Base-by-base conservation (phyloP, 2,113 vertebrate genomes). In the Reinhardtius hippoglossoides region DNA sequence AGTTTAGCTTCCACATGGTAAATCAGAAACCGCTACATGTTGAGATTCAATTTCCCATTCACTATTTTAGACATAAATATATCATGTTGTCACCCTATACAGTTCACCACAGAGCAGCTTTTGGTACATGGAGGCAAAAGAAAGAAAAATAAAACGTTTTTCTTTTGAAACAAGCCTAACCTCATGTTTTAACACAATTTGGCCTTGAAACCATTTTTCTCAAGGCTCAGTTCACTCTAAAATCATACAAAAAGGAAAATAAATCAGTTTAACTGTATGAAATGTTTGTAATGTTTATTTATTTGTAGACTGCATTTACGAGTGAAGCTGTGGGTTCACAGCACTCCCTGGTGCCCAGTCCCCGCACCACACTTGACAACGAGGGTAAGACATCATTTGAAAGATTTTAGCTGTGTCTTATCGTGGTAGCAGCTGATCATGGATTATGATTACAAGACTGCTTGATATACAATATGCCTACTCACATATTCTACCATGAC, bases 301-400 rank as follows among this genome's bases (percentile, higher is more conserved):
- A 13, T 81, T 73, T 78, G 20, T 73, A 95, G 96, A 55, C 89
- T 20, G 74, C 66, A 57, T 69, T 79, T 26, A 78, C 89, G 57
- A 76, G 87, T 46, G 92, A 92, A 71, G 81, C 89, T 3, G 62
- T 37, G 26, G 58, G 48, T 58, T 70, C 67, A 64, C 81, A 80
- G 73, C 74, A 54, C 62, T 79, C 82, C 62, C 80, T 79, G 58
- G 78, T 80, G 80, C 24, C 27, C 48, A 83, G 66, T 70, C 27
- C 58, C 26, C 54, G 64, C 71, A 77, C 21, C 65, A n/a, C 83
- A 66, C 26, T 10, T 21, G 13, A 80, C 69, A 12, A 31, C 9
- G 10, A 83, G 4, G 82, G 88, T 86, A 78, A 88, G 75, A 44
- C 14, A 46, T 12, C 14, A 46, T 46, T 12, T 46, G 3, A 9